These are phyloP conservation scores for Diachrysia chrysitis DNA, from an alignment of 2,888 invertebrate genomes.

Conservation along the genomic window DNA sequence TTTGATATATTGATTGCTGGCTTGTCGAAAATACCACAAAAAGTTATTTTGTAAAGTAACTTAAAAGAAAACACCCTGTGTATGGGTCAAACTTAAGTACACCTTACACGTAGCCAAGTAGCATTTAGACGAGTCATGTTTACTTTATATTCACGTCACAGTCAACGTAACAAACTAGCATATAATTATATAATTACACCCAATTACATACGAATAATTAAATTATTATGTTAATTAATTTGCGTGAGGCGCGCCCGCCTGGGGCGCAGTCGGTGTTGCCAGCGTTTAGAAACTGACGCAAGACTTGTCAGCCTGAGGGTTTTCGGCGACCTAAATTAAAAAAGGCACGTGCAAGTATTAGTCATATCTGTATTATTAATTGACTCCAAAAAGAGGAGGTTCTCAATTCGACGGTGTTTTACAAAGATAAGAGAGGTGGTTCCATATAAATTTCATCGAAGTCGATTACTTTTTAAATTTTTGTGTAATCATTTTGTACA, in stretches of 20 bases:
- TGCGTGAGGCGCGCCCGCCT: neutral
- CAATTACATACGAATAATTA: slow-evolving; percentile 10
- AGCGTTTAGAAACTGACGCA: slow-evolving; percentile 3
- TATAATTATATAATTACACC: neutral
- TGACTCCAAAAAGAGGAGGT: too few relatives aligned
- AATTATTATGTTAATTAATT: slow-evolving; percentile 7
- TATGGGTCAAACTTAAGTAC: neutral
- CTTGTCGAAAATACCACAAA: too few relatives aligned
- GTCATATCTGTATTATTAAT: too few relatives aligned
- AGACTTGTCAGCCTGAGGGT: neutral
- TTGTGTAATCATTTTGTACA: too few relatives aligned
- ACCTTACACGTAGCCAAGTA: neutral
- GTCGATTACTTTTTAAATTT: too few relatives aligned
- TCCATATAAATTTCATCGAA: too few relatives aligned
- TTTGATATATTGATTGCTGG: too few relatives aligned
- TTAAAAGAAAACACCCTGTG: too few relatives aligned
- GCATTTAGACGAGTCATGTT: neutral
- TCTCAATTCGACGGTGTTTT: too few relatives aligned
- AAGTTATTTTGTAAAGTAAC: too few relatives aligned
- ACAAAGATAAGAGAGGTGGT: too few relatives aligned
- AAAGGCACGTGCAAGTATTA: neutral
- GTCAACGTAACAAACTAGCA: neutral
- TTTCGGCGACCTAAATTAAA: neutral
- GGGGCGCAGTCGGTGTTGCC: neutral
- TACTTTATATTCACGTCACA: slow-evolving; percentile 1